phyloP scores from a whole-genome alignment of 2,888 invertebrate species.

The Macaria notata region DNA sequence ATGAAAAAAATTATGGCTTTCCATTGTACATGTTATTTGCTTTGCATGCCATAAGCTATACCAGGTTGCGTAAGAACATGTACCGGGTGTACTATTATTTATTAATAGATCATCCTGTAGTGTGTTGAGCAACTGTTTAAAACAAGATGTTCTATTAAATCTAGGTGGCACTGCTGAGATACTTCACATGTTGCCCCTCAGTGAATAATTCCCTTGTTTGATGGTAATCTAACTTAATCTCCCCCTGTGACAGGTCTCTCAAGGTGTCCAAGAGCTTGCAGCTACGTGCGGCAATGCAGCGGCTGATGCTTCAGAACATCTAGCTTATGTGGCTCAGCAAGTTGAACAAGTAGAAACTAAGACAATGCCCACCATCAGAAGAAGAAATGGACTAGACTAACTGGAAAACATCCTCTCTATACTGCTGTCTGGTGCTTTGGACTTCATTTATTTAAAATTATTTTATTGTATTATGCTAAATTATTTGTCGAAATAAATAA shows the following conservation, averaged over 20 bases:
- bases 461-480: conserved; percentile 30
- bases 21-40: too few relatives aligned
- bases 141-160: too few relatives aligned
- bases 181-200: too few relatives aligned
- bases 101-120: too few relatives aligned
- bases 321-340: conserved; percentile 65
- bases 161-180: too few relatives aligned
- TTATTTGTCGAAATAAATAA: conserved; percentile 26
- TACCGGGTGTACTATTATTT: too few relatives aligned
- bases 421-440: conserved; percentile 19
- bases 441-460: conserved; percentile 14
- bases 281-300: conserved; percentile 72
- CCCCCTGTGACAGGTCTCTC: conserved; percentile 54
- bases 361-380: conserved; percentile 51
- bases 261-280: conserved; percentile 69
- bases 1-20: too few relatives aligned
- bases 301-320: conserved; percentile 61
- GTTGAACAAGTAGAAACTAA: conserved; percentile 68
- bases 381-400: conserved; percentile 73
- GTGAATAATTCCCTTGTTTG: too few relatives aligned
- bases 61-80: too few relatives aligned
- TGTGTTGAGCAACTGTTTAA: too few relatives aligned
- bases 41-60: too few relatives aligned
- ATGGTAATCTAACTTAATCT: not conserved
- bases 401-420: conserved; percentile 3